phyloP scores from a whole-genome alignment of 2,888 invertebrate genomes.

The Lagria hirta region DNA sequence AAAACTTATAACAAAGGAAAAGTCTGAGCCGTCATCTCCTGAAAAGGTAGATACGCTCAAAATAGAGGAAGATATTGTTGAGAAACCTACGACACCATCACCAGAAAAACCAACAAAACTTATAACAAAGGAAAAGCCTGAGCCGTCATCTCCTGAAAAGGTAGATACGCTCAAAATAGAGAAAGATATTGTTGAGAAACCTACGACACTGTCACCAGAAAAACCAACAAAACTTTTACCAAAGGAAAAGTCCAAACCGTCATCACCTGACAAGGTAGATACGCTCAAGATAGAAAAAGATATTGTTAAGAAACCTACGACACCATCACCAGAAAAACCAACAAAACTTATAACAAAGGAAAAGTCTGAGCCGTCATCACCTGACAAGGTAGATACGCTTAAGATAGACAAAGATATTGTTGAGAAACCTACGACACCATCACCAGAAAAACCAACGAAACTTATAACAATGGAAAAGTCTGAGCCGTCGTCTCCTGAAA shows the following conservation, averaged over 20 bases:
- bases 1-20: too few relatives aligned
- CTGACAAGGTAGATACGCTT: constrained; percentile 6
- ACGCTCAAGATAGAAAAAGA: neutral
- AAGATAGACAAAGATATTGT: constrained; percentile 1
- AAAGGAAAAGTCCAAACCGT: too few relatives aligned
- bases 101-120: too few relatives aligned
- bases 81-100: too few relatives aligned
- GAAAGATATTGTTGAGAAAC: too few relatives aligned
- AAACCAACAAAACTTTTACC: neutral
- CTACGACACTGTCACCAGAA: too few relatives aligned
- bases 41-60: too few relatives aligned
- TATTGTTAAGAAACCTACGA: neutral
- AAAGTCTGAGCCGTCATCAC: constrained; percentile 11
- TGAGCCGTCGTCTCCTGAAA: constrained; percentile 5
- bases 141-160: too few relatives aligned
- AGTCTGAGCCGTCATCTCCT: too few relatives aligned
- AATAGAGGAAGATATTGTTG: too few relatives aligned
- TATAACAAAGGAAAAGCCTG: too few relatives aligned
- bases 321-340: neutral
- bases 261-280: constrained; percentile 1
- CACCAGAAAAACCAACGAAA: neutral
- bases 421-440: neutral
- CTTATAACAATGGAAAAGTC: neutral
- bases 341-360: constrained; percentile 14
- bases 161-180: too few relatives aligned